Percentiles rank a stretch among this genome's conserved stretches.
Conservation (phyloP, 1,140 invertebrate species). For the Philotrypesis tridentata region DNA sequence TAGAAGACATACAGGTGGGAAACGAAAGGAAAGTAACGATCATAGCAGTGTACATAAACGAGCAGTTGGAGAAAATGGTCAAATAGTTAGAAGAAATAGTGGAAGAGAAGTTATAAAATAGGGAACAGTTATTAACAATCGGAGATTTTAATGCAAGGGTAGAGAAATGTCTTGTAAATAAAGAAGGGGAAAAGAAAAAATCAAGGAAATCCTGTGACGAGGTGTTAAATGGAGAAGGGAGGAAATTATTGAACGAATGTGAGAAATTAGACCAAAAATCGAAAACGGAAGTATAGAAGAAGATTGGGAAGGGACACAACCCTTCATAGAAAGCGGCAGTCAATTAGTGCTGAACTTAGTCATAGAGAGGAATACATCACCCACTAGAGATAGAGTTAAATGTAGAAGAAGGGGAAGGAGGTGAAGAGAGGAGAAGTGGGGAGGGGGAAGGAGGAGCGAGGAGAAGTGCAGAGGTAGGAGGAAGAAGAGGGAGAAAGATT, state of each 20-base stretch:
- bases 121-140: constrained; percentile 8
- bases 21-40: neutral
- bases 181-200: neutral
- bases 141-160: constrained; percentile 52
- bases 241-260: constrained; percentile 39
- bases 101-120: neutral
- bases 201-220: constrained; percentile 40
- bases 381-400: neutral
- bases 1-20: neutral
- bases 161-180: constrained; percentile 20
- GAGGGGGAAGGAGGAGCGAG: no score
- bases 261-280: constrained; percentile 15
- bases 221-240: constrained; percentile 41
- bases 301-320: constrained; percentile 42
- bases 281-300: constrained; percentile 45
- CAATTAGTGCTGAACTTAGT: constrained; percentile 41
- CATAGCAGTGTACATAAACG: neutral
- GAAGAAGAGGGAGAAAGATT: neutral
- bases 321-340: constrained; percentile 27
- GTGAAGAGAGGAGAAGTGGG: no score
- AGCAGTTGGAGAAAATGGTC: neutral
- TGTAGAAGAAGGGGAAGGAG: neutral
- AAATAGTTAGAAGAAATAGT: neutral
- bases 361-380: neutral
- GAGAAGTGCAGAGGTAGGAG: no score